Evolutionary conservation across 2,888 invertebrate species (phyloP), one percentile per base, ranked within the genome.

Genomic region (Anoncus sp.): DNA sequence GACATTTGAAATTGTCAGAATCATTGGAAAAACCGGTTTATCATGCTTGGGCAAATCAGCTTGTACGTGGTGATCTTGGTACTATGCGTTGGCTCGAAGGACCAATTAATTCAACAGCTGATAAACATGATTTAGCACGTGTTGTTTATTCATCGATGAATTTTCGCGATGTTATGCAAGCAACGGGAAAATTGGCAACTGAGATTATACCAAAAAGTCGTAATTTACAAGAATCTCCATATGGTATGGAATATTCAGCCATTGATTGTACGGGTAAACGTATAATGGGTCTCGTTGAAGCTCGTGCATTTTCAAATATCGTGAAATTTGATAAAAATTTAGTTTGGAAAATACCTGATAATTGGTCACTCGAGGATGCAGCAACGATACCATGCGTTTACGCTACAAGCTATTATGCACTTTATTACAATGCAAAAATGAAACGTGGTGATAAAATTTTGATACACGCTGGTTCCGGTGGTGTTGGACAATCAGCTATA

Each of bases 161-260:
- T 92, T 99, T 98, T 94, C 95, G 97, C 86, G 99, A 99, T 90
- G 93, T 99, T 0, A 98, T 99, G 99, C 93, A 97, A 0, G 97
- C 98, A 0, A 97, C 97, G 0, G 98, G 98, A 1, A 97, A 97
- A 87, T 93, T 99, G 6, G 95, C 96, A 7, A 94, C 95, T 0
- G 98, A 98, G 88, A 94, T 96, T 1, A 94, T 97, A 1, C 96
- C 96, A 0, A 93, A 93, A 35, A 93, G 92, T 0, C 92, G 95
- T n/a, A 87, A 93, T 24, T 92, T 93, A 10, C 94, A 96, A 82
- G 94, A 94, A 81, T 94, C 94, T 83, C 93, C 95, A 0, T 92
- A 94, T 81, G 96, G 96, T 0, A 94, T 96, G 79, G 96, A 96
- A 83, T 93, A 94, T 82, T 93, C 94, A 4, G 96, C 96, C 27